Evolutionary conservation across 2,113 vertebrate genomes (phyloP), one percentile per base, ranked within the genome.

Genomic region (Proterorhinus semilunaris): DNA sequence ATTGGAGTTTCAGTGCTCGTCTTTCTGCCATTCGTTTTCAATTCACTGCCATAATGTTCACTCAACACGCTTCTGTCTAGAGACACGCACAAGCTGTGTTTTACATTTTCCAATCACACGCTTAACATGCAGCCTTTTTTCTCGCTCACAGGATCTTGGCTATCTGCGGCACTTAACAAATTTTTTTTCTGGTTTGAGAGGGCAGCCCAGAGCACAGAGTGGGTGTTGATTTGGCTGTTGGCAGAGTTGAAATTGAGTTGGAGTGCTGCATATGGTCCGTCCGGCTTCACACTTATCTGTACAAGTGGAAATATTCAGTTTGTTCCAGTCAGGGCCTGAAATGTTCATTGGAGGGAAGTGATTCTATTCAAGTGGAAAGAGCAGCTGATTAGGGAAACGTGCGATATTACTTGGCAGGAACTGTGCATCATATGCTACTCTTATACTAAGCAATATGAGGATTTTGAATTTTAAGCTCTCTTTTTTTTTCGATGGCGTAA

Each of bases 171-270:
- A 67, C 82, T 81, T 78, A 71, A 51, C 16, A 52, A 67, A 75
- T 68, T 73, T 64, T 72, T 21, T 68, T 71, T 73, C 73, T 64
- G 69, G 74, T 83, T 64, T 69, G 68, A 78, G 69, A 75, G 76
- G 68, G 70, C 74, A 71, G 71, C 76, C 65, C 69, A 73, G 74
- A 78, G 73, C 83, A 78, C 76, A 69, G 78, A 66, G 80, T 87
- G 86, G 83, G 83, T 82, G 87, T 80, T 65, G 67, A 82, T 84
- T 76, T 85, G 76, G 74, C 83, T 76, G 67, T 48, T 76, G 57
- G 76, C 74, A 75, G 71, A 70, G 67, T 67, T 82, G 74, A 85
- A 81, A 81, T 79, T 71, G 75, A 82, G 77, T 83, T 75, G 65
- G 67, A 79, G 79, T 72, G 71, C 76, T 69, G 71, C 75, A 80